Evolutionary conservation across 1,140 invertebrate species (phyloP), one percentile per base, ranked within the genome.

Genomic region (Drosophila sechellia): DNA sequence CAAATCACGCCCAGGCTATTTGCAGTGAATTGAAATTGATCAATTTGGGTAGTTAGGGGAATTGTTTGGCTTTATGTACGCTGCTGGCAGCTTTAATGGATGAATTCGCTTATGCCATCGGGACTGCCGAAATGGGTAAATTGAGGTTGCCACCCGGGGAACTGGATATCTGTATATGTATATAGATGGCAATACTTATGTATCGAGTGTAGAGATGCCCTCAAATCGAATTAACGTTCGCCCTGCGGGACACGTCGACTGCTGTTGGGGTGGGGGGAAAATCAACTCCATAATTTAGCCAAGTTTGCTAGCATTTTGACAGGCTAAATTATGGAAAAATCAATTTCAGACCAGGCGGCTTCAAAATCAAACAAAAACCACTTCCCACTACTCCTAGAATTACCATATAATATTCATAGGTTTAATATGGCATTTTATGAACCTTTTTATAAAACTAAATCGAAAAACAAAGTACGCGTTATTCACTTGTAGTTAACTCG

Each of bases 21-120:
- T 87, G 79, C 78, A 87, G 79, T 79, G 75, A 87, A 87, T 86
- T 87, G 83, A 86, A 86, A 86, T 86, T 86, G 83, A 86, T 86
- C 83, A 86, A 86, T 86, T 86, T 86, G 83, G 75, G 79, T 86
- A 79, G 79, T 79, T 83, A 61, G 73, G 83, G 83, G 83, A 86
- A 86, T 86, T 87, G 83, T 80, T 85, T 74, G 63, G 68, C 58
- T 65, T 57, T 74, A 75, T 61, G 63, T 75, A 75, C 70, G 52
- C 72, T 69, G 56, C 73, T 65, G 79, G 75, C 84, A 58, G 54
- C 72, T 72, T 87, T 87, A 86, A 86, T 86, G 79, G 83, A 79
- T 83, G 79, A 79, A 84, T 79, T 77, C 64, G 74, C 64, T 77
- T 77, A 77, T 77, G 70, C 71, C 71, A 74, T 56, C 45, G 71